Evolutionary conservation across 2,113 vertebrate genomes (phyloP).

Genomic region (Scophthalmus maximus): DNA sequence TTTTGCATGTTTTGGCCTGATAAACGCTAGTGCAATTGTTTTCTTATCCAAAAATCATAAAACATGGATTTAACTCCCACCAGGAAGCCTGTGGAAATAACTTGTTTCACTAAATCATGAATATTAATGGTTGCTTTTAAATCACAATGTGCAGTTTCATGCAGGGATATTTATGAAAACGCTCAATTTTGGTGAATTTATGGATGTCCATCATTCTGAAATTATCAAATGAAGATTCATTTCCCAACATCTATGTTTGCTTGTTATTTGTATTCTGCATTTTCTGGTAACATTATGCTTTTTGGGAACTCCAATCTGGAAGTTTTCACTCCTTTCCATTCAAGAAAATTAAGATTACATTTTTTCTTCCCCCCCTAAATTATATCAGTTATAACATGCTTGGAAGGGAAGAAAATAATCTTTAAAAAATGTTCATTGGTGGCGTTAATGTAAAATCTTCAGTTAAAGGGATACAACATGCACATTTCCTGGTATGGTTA

Average conservation of each 20-base stretch:
- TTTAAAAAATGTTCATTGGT: background rate
- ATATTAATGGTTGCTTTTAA: no score
- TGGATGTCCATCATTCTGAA: background rate
- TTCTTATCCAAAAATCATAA: background rate
- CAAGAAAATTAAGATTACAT: background rate
- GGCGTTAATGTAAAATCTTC: background rate
- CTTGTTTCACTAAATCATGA: no score
- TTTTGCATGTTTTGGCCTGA: background rate
- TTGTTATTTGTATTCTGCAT: background rate
- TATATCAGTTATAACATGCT: background rate
- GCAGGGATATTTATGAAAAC: background rate
- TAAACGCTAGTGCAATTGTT: background rate
- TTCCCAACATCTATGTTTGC: background rate
- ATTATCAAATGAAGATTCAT: background rate
- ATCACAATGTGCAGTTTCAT: background rate
- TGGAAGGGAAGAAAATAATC: background rate
- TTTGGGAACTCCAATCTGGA: no score
- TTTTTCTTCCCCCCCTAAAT: background rate
- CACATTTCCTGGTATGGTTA: background rate
- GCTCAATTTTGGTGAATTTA: background rate
- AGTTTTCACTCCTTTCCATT: no score
- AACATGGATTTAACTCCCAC: background rate
- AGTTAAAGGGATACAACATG: background rate
- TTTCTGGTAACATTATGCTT: no score
- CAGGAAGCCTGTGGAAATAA: background rate